Conservation (phyloP, 1,140 invertebrate species). For the Drosophila ercepeae region DNA sequence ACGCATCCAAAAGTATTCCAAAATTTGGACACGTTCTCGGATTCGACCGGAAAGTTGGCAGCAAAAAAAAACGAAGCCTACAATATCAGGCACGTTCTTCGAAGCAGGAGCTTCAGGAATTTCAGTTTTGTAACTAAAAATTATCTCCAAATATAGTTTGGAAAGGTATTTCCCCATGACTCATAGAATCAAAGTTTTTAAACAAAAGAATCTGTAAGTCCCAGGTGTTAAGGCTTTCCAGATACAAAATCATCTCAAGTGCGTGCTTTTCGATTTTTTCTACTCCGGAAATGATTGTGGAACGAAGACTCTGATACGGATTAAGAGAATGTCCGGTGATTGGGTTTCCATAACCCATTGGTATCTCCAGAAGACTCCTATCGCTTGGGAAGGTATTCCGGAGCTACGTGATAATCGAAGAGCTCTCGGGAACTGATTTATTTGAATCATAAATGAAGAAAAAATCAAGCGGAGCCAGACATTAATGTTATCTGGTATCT, state of each 20-base stretch:
- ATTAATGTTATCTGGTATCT: not conserved
- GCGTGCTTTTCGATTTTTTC: not conserved
- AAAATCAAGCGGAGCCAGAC: constrained; percentile 1
- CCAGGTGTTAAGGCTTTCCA: not conserved
- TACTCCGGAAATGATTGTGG: not conserved
- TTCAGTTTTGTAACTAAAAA: not conserved
- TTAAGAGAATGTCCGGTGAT: not conserved
- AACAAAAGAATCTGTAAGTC: too few relatives aligned
- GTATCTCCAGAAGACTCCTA: constrained; percentile 1
- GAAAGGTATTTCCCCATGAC: not conserved
- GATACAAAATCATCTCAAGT: not conserved
- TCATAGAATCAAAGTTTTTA: not conserved
- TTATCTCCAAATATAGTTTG: not conserved
- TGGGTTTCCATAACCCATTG: too few relatives aligned
- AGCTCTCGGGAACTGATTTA: not conserved
- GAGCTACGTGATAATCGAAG: constrained; percentile 19
- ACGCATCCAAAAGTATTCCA: constrained; percentile 25
- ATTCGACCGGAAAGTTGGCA: constrained; percentile 13
- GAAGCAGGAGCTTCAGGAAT: not conserved
- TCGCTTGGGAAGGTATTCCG: not conserved
- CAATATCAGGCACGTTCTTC: constrained; percentile 9
- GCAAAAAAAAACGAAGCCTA: constrained; percentile 19
- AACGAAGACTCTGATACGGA: not conserved
- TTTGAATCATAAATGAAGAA: not conserved
- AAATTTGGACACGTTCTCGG: constrained; percentile 53